Evolutionary conservation across 1,140 invertebrate species (phyloP).

Genomic region (Dreissena polymorpha): DNA sequence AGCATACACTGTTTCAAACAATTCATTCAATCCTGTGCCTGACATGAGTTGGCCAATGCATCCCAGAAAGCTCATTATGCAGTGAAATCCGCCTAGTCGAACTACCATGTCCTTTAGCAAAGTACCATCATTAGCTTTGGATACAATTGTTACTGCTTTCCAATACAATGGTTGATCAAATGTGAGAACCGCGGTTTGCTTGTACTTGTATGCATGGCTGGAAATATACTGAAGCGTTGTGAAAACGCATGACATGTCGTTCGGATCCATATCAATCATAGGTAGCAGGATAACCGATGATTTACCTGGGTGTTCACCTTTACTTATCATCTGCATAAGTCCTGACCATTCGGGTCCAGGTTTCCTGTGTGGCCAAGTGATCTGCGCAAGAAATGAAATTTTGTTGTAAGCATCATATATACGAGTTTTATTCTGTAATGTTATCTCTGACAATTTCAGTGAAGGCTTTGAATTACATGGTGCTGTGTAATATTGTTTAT

Average conservation of each 20-base stretch:
- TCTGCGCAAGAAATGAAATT: not conserved
- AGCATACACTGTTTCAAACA: constrained; percentile 60
- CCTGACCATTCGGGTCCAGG: constrained; percentile 28
- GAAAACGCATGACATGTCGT: constrained; percentile 64
- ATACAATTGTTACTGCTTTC: constrained; percentile 59
- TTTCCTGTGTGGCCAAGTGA: constrained; percentile 12
- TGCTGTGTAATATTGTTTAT: not conserved
- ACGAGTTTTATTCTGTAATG: not conserved
- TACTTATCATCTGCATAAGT: constrained; percentile 48
- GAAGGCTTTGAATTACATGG: not conserved
- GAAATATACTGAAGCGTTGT: constrained; percentile 63
- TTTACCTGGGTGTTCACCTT: constrained; percentile 56
- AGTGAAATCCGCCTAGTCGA: constrained; percentile 57
- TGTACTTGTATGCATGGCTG: constrained; percentile 46
- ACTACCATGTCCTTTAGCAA: constrained; percentile 32
- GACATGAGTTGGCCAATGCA: constrained; percentile 62
- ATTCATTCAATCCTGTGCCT: constrained; percentile 58
- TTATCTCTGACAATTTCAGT: constrained; percentile 10
- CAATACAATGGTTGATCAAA: constrained; percentile 67
- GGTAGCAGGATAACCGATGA: constrained; percentile 63
- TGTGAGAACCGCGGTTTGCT: constrained; percentile 56
- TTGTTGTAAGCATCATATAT: not conserved
- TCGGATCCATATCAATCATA: constrained; percentile 68
- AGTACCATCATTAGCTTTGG: constrained; percentile 24
- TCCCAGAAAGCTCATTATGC: constrained; percentile 61